These are phyloP conservation scores for Ptychobarbus kaznakovi DNA, from an alignment of 2,797 vertebrate species.

Conservation along the genomic window DNA sequence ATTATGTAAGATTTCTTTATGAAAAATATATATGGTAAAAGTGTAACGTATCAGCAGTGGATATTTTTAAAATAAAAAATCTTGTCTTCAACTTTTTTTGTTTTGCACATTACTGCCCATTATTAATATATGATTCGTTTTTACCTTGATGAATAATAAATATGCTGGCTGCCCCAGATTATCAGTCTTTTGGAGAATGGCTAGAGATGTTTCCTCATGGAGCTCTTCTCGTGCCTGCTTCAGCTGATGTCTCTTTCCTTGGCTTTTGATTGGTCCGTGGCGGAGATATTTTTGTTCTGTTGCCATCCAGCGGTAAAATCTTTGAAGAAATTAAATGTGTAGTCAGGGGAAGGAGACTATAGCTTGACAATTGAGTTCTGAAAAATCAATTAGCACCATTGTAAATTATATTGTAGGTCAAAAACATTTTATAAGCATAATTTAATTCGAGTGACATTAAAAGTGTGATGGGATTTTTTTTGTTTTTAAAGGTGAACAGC, in stretches of 20 bases:
- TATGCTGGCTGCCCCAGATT: not conserved
- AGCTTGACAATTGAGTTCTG: not conserved
- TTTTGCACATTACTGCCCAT: not conserved
- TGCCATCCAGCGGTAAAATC: constrained; percentile 64
- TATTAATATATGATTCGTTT: not conserved
- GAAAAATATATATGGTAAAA: constrained; percentile 92
- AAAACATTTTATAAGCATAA: not conserved
- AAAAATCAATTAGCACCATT: not conserved
- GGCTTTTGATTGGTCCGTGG: constrained; percentile 52
- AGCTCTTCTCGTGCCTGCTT: constrained; percentile 6
- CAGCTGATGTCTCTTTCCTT: not conserved
- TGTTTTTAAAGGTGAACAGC: not conserved
- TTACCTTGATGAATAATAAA: not conserved
- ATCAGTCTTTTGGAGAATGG: no score
- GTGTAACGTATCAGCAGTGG: constrained; percentile 97
- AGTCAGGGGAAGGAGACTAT: constrained; percentile 1
- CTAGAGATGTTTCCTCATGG: constrained; percentile 8
- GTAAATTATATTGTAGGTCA: not conserved
- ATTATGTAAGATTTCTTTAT: constrained; percentile 97
- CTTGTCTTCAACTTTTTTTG: constrained; percentile 6
- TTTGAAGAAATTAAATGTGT: constrained; percentile 40
- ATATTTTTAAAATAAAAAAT: constrained; percentile 96
- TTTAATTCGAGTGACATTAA: not conserved
- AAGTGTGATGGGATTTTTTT: not conserved
- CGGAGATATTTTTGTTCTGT: constrained; percentile 62